Base-by-base conservation (phyloP, 2,113 vertebrate genomes). In the Nannobrachium achirus region DNA sequence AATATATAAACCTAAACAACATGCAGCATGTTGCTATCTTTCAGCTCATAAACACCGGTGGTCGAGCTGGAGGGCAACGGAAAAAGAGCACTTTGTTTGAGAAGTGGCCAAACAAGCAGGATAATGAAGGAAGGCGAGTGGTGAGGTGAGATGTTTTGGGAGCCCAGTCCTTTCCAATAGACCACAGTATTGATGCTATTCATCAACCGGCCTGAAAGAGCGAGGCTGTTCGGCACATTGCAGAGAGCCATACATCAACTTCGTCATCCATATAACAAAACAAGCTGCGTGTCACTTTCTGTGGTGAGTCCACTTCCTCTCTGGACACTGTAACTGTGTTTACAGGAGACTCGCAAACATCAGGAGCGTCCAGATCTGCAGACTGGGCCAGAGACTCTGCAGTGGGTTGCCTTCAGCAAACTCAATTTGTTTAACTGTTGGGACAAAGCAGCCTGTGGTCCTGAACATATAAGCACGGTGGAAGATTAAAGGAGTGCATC, bases 131-230 rank as follows among this genome's bases (percentile, higher is more conserved):
- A 69, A 68, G 61, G 84, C 56, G 70, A 73, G 74, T 69, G 33
- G 57, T 59, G 76, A 84, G 87, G 88, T 91, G 87, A 84, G 86
- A 87, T 90, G 80, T 87, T 56, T 33, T 67, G 58, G 75, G 53
- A 83, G 70, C 68, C 58, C 0, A 52, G 77, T 84, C 77, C 80
- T 87, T 82, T 84, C 73, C 82, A 88, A 86, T 86, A 88, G 80
- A 74, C 75, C 65, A 75, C 66, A 66, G 79, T 86, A 89, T 86
- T 89, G 89, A 84, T 88, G 86, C 89, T 79, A 92, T 93, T 92
- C 88, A 92, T 93, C 91, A 93, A n/a, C 82, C 66, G 61, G 80
- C 72, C 80, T 75, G 85, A 66, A 70, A 78, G 84, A 83, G 74
- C 75, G 67, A 46, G 71, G 76, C 74, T 73, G 87, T 69, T 86